Percentiles rank a stretch among this genome's conserved stretches.
These are phyloP conservation scores for Netelia inedita DNA, from an alignment of 2,888 invertebrate species.

Conservation along the genomic window DNA sequence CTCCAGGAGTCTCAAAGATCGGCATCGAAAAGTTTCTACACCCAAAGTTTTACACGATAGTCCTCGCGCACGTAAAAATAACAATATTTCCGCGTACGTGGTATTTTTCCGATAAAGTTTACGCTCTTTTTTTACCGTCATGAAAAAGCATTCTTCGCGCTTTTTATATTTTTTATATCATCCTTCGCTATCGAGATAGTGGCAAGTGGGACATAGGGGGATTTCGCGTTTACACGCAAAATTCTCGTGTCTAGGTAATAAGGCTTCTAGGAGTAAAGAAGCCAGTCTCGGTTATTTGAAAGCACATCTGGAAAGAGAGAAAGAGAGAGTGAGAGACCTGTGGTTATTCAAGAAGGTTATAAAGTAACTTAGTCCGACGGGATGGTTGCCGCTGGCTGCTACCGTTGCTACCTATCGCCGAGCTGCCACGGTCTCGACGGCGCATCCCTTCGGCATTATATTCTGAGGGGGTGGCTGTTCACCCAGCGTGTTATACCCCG, in stretches of 20 bases:
- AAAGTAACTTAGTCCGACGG: slow-evolving; percentile 54
- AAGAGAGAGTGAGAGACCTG: slow-evolving; percentile 9
- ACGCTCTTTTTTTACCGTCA: not conserved
- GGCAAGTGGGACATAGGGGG: not conserved
- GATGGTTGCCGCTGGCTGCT: slow-evolving; percentile 33
- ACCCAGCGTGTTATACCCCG: slow-evolving; percentile 63
- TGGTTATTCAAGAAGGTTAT: slow-evolving; percentile 55
- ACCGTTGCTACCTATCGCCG: slow-evolving; percentile 51
- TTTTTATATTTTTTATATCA: not conserved
- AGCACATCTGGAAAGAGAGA: not conserved
- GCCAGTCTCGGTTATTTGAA: slow-evolving; percentile 31
- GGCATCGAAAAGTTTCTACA: not conserved
- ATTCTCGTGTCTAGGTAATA: not conserved
- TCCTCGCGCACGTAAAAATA: not conserved
- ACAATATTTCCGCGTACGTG: slow-evolving; percentile 8
- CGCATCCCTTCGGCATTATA: slow-evolving; percentile 64
- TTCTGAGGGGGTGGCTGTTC: slow-evolving; percentile 55
- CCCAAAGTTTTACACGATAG: not conserved
- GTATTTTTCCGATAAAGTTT: slow-evolving; percentile 23
- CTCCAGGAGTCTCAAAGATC: slow-evolving; percentile 1
- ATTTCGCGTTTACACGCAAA: slow-evolving; percentile 4
- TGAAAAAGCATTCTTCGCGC: not conserved
- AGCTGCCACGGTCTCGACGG: slow-evolving; percentile 31
- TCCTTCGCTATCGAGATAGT: not conserved
- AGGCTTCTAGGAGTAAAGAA: not conserved